Conservation (phyloP, 1,140 invertebrate genomes). For the Rhopalosiphum maidis region DNA sequence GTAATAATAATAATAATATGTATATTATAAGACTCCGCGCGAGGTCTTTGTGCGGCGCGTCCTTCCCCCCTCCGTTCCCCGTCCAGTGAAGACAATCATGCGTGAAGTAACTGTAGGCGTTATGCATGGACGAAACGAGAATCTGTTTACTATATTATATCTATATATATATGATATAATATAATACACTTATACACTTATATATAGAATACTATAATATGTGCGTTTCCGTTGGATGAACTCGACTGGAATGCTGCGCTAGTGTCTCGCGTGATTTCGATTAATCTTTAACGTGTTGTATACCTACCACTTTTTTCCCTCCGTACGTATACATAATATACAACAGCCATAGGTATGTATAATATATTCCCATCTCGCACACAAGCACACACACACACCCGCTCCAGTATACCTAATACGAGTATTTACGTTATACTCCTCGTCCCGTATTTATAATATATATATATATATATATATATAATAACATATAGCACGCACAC, state of each 20-base stretch:
- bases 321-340: neutral
- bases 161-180: neutral
- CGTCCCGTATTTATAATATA: neutral
- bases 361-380: neutral
- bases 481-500: neutral
- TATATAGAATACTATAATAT: neutral
- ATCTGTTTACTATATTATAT: slow-evolving; percentile 41
- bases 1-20: neutral
- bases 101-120: slow-evolving; percentile 56
- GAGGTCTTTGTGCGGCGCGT: slow-evolving; percentile 32
- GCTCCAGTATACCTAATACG: neutral
- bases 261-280: slow-evolving; percentile 55
- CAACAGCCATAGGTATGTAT: neutral
- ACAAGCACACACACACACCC: neutral
- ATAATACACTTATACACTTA: neutral
- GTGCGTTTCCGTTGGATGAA: slow-evolving; percentile 54
- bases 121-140: slow-evolving; percentile 55
- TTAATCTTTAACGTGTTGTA: slow-evolving; percentile 52
- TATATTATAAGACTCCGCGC: neutral
- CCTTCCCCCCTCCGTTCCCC: too few relatives aligned
- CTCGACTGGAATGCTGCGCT: slow-evolving; percentile 48
- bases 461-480: too few relatives aligned
- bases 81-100: slow-evolving; percentile 50
- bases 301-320: neutral
- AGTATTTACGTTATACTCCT: neutral